phyloP scores from a whole-genome alignment of 2,797 vertebrate genomes.

The Sebastes taczanowskii region DNA sequence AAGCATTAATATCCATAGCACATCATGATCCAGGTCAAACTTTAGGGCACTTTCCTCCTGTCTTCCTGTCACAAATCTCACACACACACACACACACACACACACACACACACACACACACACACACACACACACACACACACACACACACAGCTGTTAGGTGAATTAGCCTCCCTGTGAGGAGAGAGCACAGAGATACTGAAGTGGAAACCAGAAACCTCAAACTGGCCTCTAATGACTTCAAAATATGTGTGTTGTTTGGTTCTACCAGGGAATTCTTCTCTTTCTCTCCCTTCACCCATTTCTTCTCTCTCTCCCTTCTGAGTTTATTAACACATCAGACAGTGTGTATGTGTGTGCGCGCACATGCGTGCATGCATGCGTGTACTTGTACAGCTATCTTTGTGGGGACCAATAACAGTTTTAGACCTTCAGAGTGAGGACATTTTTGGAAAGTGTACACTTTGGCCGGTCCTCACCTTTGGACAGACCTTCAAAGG shows the following conservation, averaged over 20 bases:
- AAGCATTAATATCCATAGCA: conserved; percentile 1
- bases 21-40: background rate
- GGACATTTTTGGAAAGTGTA: no score
- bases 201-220: conserved; percentile 57
- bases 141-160: conserved; percentile 59
- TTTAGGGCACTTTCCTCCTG: background rate
- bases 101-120: conserved; percentile 25
- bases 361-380: no score
- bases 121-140: conserved; percentile 30
- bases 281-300: background rate
- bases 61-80: background rate
- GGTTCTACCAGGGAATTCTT: conserved; percentile 5
- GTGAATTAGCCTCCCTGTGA: conserved; percentile 48
- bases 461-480: no score
- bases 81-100: background rate
- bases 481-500: no score
- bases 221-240: conserved; percentile 60
- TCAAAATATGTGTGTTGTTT: conserved; percentile 43
- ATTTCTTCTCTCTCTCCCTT: background rate
- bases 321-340: background rate
- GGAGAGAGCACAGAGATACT: conserved; percentile 18
- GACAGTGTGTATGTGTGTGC: no score
- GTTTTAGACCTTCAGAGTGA: no score
- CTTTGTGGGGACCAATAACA: background rate
- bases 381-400: no score